Base-by-base conservation (phyloP, 2,888 invertebrate species). In the Hirudinaria manillensis region DNA sequence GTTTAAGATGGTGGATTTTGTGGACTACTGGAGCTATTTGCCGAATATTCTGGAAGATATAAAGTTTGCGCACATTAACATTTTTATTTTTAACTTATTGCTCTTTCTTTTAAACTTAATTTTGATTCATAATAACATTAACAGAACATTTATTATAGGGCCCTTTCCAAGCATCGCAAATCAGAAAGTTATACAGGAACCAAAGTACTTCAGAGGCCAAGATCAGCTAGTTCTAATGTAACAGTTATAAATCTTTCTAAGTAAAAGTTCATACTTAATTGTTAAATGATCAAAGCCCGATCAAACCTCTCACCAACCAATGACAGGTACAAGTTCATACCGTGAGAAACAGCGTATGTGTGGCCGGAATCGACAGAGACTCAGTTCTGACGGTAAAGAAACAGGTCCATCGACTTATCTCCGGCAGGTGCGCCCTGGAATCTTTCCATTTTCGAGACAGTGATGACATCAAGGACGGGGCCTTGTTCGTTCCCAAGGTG, bases 401-500 rank as follows among this genome's bases (percentile, higher is more conserved):
- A 29, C 27, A 45, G n/a, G 51, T 72, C 2, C 51, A 53, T 29
- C n/a, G 21, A n/a, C 29, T 72, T 24, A 45, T 53, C 27, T 27
- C 72, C 6, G 68, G 36, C 3, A 36, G 32, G 68, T 34, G 45
- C 56, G 56, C 78, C 36, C 32, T 78, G 10, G 78, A 78, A 70
- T 76, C 77, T 3, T 75, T 78, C 71, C 77, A 77, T 51, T 75
- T 76, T 38, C 74, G 70, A 45, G 6, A 32, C 13, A 70, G 51
- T 1, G 65, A 70, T 21, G 78, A 78, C 74, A 27, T 78, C 21
- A 66, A 67, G 45, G 77, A 78, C 55, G 78, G 76, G 16, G 77
- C 77, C 34, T 71, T 78, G 3, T 61, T 77, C 10, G 78, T 77
- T 7, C 76, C 77, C 56, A 78, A 78, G 73, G 70, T 76, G 56